These are phyloP conservation scores for Sander vitreus DNA, from an alignment of 2,113 vertebrate species.

Conservation along the genomic window DNA sequence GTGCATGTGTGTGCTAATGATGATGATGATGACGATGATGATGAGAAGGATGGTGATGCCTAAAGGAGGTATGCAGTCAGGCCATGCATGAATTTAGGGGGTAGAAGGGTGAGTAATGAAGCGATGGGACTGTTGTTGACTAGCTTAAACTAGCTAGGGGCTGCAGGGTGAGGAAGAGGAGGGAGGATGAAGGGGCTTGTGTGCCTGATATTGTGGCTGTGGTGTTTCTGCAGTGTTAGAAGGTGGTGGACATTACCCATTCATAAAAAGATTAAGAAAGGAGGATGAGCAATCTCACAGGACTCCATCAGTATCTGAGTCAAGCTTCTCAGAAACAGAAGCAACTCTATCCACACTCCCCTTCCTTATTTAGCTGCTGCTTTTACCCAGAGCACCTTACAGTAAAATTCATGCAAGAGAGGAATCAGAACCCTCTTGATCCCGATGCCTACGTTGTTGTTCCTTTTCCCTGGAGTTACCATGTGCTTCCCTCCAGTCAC, in stretches of 20 bases:
- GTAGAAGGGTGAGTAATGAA: constrained; percentile 47
- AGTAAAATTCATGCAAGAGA: constrained; percentile 11
- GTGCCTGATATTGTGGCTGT: constrained; percentile 25
- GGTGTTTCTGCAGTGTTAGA: constrained; percentile 40
- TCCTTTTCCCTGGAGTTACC: constrained; percentile 51
- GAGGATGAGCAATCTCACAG: constrained; percentile 31
- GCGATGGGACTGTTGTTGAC: constrained; percentile 37
- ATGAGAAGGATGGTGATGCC: constrained; percentile 18
- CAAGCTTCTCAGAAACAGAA: constrained; percentile 21
- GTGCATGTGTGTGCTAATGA: constrained; percentile 32
- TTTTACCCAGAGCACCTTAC: constrained; percentile 42
- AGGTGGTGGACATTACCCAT: constrained; percentile 10
- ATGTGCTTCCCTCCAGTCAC: constrained; percentile 41
- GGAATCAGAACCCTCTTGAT: constrained; percentile 40
- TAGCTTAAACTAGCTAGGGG: constrained; percentile 30
- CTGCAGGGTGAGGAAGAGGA: constrained; percentile 34
- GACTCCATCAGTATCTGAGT: constrained; percentile 12
- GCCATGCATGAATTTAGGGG: constrained; percentile 44
- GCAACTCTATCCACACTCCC: constrained; percentile 8
- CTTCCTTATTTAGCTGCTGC: constrained; percentile 23
- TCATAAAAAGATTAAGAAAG: constrained; percentile 44
- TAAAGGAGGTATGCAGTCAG: constrained; percentile 49
- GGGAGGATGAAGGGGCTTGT: constrained; percentile 17
- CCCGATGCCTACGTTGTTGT: neutral
- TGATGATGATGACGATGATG: constrained; percentile 1